Percentiles rank a stretch among this genome's conserved stretches.
Conservation (phyloP, 1,140 invertebrate species). For the Macrobrachium rosenbergii region DNA sequence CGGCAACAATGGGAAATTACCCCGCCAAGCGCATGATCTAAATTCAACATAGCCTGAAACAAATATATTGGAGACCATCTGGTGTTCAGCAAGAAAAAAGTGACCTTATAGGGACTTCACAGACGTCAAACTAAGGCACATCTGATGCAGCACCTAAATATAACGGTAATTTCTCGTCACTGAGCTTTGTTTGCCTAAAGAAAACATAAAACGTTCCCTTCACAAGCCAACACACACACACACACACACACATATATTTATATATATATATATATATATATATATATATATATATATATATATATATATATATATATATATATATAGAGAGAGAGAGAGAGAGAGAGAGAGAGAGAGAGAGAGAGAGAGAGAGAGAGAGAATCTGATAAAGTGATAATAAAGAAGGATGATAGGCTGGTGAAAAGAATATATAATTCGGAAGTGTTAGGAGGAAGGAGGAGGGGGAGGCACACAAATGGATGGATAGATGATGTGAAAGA, state of each 20-base stretch:
- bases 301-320: slow-evolving; percentile 48
- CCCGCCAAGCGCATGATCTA: no score
- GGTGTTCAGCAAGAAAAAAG: neutral
- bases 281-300: slow-evolving; percentile 37
- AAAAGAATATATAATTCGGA: neutral
- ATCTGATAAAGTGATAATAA: neutral
- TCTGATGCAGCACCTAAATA: no score
- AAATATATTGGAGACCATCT: neutral
- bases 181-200: no score
- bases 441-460: neutral
- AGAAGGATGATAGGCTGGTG: neutral
- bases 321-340: slow-evolving; percentile 60
- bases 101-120: no score
- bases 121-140: no score
- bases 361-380: slow-evolving; percentile 43
- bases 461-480: neutral
- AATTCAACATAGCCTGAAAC: no score
- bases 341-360: slow-evolving; percentile 48
- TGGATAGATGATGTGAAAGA: neutral
- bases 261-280: neutral
- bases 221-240: no score
- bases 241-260: no score
- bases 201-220: no score
- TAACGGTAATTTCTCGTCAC: no score
- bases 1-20: no score